Conservation (phyloP, 2,888 invertebrate genomes). For the Galerucella pusilla region DNA sequence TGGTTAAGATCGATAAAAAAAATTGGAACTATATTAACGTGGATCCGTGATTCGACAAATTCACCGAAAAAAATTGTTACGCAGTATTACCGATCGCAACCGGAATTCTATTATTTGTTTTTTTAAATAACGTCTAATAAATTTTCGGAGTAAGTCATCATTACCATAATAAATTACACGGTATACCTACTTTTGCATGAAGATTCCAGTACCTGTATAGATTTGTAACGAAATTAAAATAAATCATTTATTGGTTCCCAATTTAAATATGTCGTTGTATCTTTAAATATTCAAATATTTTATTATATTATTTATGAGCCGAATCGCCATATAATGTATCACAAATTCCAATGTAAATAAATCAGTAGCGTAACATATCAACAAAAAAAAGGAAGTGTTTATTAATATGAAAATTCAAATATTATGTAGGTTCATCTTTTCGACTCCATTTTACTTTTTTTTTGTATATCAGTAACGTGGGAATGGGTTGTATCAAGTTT, state of each 20-base stretch:
- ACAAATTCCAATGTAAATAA: slow-evolving; percentile 25
- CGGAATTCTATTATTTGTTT: slow-evolving; percentile 5
- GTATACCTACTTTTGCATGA: not conserved
- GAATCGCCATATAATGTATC: slow-evolving; percentile 23
- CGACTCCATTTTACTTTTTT: too few relatives aligned
- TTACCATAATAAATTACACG: slow-evolving; percentile 9
- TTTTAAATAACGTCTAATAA: not conserved
- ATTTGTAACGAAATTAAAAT: slow-evolving; percentile 10
- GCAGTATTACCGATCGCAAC: not conserved
- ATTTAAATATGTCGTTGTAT: slow-evolving; percentile 23
- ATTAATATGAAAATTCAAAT: too few relatives aligned
- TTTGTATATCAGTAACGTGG: too few relatives aligned
- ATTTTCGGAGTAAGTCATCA: not conserved
- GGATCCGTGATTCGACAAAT: too few relatives aligned
- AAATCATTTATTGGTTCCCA: slow-evolving; percentile 17
- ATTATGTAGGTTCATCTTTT: too few relatives aligned
- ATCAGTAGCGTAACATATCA: slow-evolving; percentile 6
- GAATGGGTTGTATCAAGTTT: too few relatives aligned
- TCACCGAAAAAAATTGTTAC: not conserved
- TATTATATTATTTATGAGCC: slow-evolving; percentile 18
- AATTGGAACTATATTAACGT: too few relatives aligned
- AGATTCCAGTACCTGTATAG: slow-evolving; percentile 5
- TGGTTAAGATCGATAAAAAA: too few relatives aligned
- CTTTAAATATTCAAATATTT: slow-evolving; percentile 23
- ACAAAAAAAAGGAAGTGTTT: too few relatives aligned